These are phyloP conservation scores for Danio aesculapii DNA, from an alignment of 2,797 vertebrate species.

Conservation along the genomic window DNA sequence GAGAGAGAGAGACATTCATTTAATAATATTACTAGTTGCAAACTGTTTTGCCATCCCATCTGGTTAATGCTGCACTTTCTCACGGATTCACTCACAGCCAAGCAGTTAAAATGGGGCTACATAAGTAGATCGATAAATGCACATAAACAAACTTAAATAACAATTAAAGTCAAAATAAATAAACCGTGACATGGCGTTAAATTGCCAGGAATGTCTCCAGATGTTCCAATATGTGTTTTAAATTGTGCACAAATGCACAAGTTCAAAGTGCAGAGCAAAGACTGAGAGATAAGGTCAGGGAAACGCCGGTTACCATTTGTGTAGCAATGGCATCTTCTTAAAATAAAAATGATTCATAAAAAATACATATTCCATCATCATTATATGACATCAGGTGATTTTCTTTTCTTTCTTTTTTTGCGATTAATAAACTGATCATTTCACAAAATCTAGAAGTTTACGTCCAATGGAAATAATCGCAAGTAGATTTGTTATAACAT, in stretches of 20 bases:
- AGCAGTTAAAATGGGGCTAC: conserved; percentile 39
- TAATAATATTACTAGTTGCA: conserved; percentile 38
- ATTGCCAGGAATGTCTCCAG: conserved; percentile 63
- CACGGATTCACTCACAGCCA: conserved; percentile 45
- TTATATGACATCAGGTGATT: background rate
- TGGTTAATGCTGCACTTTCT: conserved; percentile 44
- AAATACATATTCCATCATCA: background rate
- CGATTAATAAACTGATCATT: too few species aligned
- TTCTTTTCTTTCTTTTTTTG: background rate
- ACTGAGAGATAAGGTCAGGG: conserved; percentile 32
- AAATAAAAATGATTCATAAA: background rate
- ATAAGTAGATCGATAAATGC: conserved; percentile 56
- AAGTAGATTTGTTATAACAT: too few species aligned
- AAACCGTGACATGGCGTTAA: conserved; percentile 61
- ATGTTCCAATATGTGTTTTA: conserved; percentile 47
- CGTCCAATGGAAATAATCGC: too few species aligned
- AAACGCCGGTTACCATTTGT: conserved; percentile 28
- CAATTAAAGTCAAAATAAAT: conserved; percentile 62
- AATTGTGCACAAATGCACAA: conserved; percentile 42
- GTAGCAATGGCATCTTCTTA: background rate
- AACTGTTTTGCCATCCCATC: conserved; percentile 26
- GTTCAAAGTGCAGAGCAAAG: conserved; percentile 38
- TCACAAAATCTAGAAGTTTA: too few species aligned
- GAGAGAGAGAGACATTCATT: conserved; percentile 4
- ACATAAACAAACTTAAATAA: conserved; percentile 59